Evolutionary conservation across 2,888 invertebrate species (phyloP).

Genomic region (Polia nebulosa): DNA sequence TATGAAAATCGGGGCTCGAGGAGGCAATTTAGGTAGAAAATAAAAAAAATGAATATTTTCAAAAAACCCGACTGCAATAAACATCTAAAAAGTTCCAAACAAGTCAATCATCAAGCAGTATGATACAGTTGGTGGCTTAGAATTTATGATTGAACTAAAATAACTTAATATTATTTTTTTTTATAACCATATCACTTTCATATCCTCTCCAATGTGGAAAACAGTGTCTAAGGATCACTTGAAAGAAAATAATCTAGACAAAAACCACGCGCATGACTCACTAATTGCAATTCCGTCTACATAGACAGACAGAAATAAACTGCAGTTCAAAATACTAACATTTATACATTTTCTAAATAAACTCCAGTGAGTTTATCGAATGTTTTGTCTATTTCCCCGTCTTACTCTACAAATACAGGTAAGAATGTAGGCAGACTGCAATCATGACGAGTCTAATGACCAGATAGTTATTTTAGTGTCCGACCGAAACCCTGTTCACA

Average conservation of each 20-base stretch:
- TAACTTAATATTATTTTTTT: too few relatives aligned
- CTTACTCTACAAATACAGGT: slow-evolving; percentile 21
- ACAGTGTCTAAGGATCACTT: neutral
- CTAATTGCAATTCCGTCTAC: slow-evolving; percentile 12
- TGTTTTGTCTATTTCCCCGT: slow-evolving; percentile 45
- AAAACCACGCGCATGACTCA: slow-evolving; percentile 15
- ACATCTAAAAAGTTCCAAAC: too few relatives aligned
- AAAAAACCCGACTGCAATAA: too few relatives aligned
- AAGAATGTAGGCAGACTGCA: slow-evolving; percentile 23
- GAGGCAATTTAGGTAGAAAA: too few relatives aligned
- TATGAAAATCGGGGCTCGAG: too few relatives aligned
- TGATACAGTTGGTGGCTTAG: too few relatives aligned
- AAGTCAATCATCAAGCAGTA: too few relatives aligned
- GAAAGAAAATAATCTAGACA: neutral
- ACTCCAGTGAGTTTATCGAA: slow-evolving; percentile 34
- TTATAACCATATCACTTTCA: too few relatives aligned
- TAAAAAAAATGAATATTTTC: too few relatives aligned
- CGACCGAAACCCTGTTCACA: too few relatives aligned
- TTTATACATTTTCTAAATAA: slow-evolving; percentile 50
- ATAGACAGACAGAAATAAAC: slow-evolving; percentile 15
- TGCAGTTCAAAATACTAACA: slow-evolving; percentile 43
- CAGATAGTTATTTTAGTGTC: neutral
- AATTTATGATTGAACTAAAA: too few relatives aligned
- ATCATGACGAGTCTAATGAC: neutral
- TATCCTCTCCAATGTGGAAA: too few relatives aligned